A percentile compares a stretch with the other conserved stretches of the same genome.
Conservation (phyloP, 1,140 invertebrate species). For the Probaryconus sp. region DNA sequence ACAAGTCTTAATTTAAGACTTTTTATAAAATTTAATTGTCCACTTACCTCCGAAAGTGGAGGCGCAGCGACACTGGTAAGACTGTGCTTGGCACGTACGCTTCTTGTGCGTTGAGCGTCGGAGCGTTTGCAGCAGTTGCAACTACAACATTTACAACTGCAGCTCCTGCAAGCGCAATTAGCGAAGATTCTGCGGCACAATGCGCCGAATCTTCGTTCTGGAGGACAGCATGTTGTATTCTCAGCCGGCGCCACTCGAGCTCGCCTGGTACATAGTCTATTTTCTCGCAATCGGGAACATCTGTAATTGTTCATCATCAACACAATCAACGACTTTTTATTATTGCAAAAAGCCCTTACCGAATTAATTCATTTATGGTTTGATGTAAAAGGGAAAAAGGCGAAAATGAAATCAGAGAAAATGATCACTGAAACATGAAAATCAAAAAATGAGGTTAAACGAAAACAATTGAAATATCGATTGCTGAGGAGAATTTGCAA, state of each 20-base stretch:
- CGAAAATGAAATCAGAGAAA: no score
- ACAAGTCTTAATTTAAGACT: neutral
- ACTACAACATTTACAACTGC: conserved; percentile 50
- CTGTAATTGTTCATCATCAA: conserved; percentile 60
- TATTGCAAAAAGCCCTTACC: no score
- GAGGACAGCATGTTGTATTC: conserved; percentile 66
- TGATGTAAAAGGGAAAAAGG: no score
- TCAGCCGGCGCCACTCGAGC: conserved; percentile 70
- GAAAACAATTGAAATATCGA: conserved; percentile 19
- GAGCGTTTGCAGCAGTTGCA: conserved; percentile 58
- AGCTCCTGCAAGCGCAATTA: conserved; percentile 56
- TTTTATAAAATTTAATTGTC: neutral
- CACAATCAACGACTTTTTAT: no score
- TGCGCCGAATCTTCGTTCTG: conserved; percentile 68
- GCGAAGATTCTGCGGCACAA: conserved; percentile 68
- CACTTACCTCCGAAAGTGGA: conserved; percentile 72
- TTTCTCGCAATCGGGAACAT: conserved; percentile 62
- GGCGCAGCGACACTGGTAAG: conserved; percentile 74
- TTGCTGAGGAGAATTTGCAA: neutral
- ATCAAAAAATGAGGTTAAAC: conserved; percentile 9
- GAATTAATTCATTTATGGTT: no score
- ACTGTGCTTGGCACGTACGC: conserved; percentile 75
- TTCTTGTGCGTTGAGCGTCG: conserved; percentile 65
- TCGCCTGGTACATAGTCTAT: conserved; percentile 64
- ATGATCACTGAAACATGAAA: no score